Evolutionary conservation across 2,888 invertebrate species (phyloP), one percentile per base, ranked within the genome.

Genomic region (Agrochola macilenta): DNA sequence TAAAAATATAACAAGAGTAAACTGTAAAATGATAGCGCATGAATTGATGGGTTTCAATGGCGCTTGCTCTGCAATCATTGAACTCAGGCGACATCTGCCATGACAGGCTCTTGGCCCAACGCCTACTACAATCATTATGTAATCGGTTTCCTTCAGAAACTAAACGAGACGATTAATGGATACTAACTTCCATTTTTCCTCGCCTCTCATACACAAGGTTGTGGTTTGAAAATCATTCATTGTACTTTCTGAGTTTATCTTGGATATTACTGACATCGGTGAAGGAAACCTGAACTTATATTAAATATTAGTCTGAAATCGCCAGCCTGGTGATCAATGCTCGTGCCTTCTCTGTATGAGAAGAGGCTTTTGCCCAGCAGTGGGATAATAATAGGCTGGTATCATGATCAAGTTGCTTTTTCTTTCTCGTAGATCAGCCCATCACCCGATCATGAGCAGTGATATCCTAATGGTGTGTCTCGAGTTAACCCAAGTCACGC

Each of bases 41-140:
- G 49, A 72, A 63, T 72, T 66, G 52, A 75, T 82, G 66, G 70
- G 63, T 64, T 74, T 52, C 63, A 83, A 71, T 83, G 79, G 69
- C 66, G 23, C 68, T 71, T 74, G 61, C 49, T 52, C 57, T 60
- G 30, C 60, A 74, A 76, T 54, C 84, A 69, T 76, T 83, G 68
- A 83, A 83, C 79, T 73, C 69, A n/a, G 14, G 69, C 64, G 58
- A 52, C 76, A 74, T 61, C 76, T 76, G 68, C 68, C 69, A 23
- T 69, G 79, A 83, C 80, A 74, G 70, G 69, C 72, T 63, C 66
- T 83, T 83, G 82, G 83, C 84, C 63, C 26, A 83, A 71, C 71
- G 80, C 83, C 84, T 79, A 71, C 84, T 39, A 64, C n/a, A 26
- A 30, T 61, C 61, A 74, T 76, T 74, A 83, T 61, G 49, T 74